Conservation (phyloP, 2,113 vertebrate species). For the Hyaena hyaena region DNA sequence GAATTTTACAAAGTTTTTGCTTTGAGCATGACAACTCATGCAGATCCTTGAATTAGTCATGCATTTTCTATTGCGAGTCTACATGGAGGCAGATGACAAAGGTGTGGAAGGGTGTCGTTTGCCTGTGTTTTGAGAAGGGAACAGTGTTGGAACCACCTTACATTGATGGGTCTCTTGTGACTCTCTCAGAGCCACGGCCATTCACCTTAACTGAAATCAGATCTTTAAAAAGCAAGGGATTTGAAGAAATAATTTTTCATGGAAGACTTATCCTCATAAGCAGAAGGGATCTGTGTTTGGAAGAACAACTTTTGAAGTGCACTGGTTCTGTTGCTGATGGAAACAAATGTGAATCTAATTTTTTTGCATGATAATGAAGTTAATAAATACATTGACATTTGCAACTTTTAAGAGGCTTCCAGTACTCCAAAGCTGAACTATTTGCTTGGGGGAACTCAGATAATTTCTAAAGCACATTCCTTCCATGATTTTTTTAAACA, state of each 20-base stretch:
- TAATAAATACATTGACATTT: not conserved
- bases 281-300: not conserved
- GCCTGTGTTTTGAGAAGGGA: not conserved
- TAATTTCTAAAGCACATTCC: slow-evolving; percentile 12
- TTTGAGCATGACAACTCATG: not conserved
- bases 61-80: not conserved
- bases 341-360: not conserved
- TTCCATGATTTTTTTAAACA: not conserved
- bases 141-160: not conserved
- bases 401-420: not conserved
- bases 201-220: not conserved
- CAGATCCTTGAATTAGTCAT: not conserved
- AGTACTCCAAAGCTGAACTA: not conserved
- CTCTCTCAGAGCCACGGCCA: not conserved
- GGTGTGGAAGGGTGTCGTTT: not conserved
- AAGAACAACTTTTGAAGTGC: not conserved
- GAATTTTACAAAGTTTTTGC: not conserved
- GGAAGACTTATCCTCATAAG: not conserved
- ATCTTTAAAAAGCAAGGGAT: not conserved
- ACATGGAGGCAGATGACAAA: not conserved
- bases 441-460: not conserved
- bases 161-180: not conserved
- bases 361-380: not conserved
- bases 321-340: not conserved
- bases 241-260: not conserved